Evolutionary conservation across 2,888 invertebrate species (phyloP).

Genomic region (Aleiodes testaceus): DNA sequence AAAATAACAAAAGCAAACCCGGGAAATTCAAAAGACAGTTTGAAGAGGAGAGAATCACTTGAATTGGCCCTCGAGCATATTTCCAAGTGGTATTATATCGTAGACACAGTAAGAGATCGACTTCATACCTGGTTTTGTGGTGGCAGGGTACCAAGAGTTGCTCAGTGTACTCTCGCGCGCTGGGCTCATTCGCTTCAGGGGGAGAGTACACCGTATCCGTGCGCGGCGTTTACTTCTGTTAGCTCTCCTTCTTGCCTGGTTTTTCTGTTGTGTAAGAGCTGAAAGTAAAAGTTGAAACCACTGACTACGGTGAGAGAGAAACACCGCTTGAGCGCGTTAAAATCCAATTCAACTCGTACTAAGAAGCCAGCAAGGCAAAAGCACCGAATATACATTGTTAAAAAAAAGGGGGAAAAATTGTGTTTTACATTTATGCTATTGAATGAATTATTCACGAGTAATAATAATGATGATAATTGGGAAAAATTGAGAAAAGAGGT

Average conservation of each 20-base stretch:
- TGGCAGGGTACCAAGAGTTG: slow-evolving; percentile 6
- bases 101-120: not conserved
- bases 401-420: not conserved
- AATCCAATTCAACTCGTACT: slow-evolving; percentile 62
- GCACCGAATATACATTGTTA: slow-evolving; percentile 57
- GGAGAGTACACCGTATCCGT: slow-evolving; percentile 7
- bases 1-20: not conserved
- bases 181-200: slow-evolving; percentile 8
- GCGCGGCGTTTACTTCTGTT: slow-evolving; percentile 18
- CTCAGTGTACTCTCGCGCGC: slow-evolving; percentile 2
- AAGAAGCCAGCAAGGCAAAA: slow-evolving; percentile 42
- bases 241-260: slow-evolving; percentile 25
- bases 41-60: not conserved
- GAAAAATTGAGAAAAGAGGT: not conserved
- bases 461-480: not conserved
- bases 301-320: slow-evolving; percentile 61
- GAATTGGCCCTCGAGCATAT: not conserved
- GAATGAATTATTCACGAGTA: too few species aligned
- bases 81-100: too few species aligned
- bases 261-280: slow-evolving; percentile 71
- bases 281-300: slow-evolving; percentile 73
- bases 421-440: not conserved
- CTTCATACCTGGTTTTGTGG: slow-evolving; percentile 10
- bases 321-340: slow-evolving; percentile 66
- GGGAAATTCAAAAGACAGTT: not conserved